Conservation (phyloP, 2,888 invertebrate species). For the Nebria brevicollis region DNA sequence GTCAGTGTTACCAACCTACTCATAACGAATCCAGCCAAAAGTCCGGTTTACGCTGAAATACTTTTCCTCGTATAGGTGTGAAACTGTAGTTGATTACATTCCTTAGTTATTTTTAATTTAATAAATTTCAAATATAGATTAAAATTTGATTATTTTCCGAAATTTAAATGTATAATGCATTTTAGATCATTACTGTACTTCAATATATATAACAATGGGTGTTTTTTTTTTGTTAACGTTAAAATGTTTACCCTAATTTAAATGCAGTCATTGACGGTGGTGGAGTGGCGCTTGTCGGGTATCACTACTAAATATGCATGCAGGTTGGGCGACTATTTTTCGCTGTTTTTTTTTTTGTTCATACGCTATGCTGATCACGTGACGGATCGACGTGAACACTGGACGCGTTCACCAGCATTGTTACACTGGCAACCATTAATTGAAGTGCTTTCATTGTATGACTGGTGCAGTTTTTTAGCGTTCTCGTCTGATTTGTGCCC, state of each 20-base stretch:
- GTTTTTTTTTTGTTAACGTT: not conserved
- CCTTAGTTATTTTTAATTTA: no score
- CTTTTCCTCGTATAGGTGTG: no score
- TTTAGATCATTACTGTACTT: not conserved
- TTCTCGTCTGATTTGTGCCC: slow-evolving; percentile 37
- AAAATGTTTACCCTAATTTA: slow-evolving; percentile 10
- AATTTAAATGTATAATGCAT: not conserved
- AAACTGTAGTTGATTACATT: no score
- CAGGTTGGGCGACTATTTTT: slow-evolving; percentile 23
- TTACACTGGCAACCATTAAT: slow-evolving; percentile 42
- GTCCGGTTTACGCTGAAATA: no score
- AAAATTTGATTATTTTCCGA: not conserved
- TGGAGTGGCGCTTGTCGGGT: slow-evolving; percentile 3
- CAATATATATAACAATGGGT: not conserved
- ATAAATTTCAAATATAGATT: not conserved
- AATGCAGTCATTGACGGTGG: not conserved
- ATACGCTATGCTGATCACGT: slow-evolving; percentile 39
- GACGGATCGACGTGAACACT: slow-evolving; percentile 25
- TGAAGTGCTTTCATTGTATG: slow-evolving; percentile 44
- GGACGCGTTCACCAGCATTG: slow-evolving; percentile 36
- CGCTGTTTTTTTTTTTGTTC: slow-evolving; percentile 16
- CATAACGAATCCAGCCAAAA: no score
- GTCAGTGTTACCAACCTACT: no score
- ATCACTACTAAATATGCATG: slow-evolving; percentile 36
- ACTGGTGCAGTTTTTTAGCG: slow-evolving; percentile 40